A percentile compares a stretch with the other conserved stretches of the same genome.
Conservation (phyloP, 2,888 invertebrate genomes). For the Tetropium fuscum region DNA sequence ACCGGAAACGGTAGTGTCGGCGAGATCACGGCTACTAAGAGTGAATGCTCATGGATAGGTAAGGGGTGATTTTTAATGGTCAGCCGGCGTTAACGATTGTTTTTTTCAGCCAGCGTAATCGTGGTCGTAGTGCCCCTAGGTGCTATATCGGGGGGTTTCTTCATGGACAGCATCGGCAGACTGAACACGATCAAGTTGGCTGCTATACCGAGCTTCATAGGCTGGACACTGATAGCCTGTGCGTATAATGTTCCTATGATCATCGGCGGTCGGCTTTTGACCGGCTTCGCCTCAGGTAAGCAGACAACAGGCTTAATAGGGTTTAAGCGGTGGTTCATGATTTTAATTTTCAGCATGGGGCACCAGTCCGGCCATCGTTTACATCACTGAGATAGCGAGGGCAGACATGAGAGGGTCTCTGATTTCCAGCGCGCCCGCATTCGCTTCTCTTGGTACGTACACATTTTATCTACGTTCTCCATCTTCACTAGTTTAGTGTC, state of each 20-base stretch:
- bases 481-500: too few species aligned
- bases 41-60: slow-evolving; percentile 70
- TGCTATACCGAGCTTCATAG: slow-evolving; percentile 68
- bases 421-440: slow-evolving; percentile 70
- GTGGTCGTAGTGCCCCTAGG: slow-evolving; percentile 70
- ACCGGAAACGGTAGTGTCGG: slow-evolving; percentile 56
- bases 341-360: slow-evolving; percentile 66
- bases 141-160: slow-evolving; percentile 68
- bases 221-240: slow-evolving; percentile 70
- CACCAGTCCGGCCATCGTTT: slow-evolving; percentile 72
- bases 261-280: slow-evolving; percentile 68
- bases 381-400: slow-evolving; percentile 72
- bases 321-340: not conserved
- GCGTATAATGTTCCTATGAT: slow-evolving; percentile 68
- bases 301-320: not conserved
- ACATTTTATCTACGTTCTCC: too few species aligned
- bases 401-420: slow-evolving; percentile 72
- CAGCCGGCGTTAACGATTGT: slow-evolving; percentile 1
- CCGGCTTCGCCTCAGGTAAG: slow-evolving; percentile 69
- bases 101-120: slow-evolving; percentile 69
- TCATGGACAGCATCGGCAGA: slow-evolving; percentile 71
- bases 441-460: slow-evolving; percentile 69
- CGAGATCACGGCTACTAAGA: slow-evolving; percentile 52
- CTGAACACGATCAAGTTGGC: slow-evolving; percentile 70
- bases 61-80: slow-evolving; percentile 38